Evolutionary conservation across 1,140 invertebrate genomes (phyloP), one percentile per base, ranked within the genome.

Genomic region (Harpegnathos saltator): DNA sequence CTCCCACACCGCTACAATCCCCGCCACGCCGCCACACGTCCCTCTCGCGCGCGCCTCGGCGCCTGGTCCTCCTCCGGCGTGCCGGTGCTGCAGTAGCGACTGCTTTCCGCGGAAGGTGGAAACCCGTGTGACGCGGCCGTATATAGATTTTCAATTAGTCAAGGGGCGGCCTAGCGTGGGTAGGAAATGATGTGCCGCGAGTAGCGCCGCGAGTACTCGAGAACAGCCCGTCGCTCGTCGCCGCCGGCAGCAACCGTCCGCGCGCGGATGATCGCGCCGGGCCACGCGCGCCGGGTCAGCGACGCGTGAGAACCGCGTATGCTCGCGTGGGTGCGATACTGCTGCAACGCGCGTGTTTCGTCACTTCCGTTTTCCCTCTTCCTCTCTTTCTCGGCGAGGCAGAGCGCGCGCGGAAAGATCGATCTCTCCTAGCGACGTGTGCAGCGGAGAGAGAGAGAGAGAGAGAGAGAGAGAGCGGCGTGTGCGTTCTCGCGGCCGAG

Each of bases 101-200:
- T 77, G 33, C 74, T 83, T 80, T 62, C 65, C 71, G 71, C 58
- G 78, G 69, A 85, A 82, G 83, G 83, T 85, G 78, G 78, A 85
- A 85, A 82, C 78, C 69, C 52, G 78, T 82, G 78, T 74, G 74
- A 85, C 61, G 54, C 78, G 61, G 19, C 68, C 65, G 29, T 71
- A 83, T 89, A 89, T 89, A 89, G 88, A 89, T 89, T 89, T 89
- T 89, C 88, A 86, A 89, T 89, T 89, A 89, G 84, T 88, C 80
- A 84, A 68, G 56, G 61, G 77, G 72, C 78, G 72, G 65, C 59
- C n/a, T n/a, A 72, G 83, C 71, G 58, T 62, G 73, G 75, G 71
- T 62, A 82, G 75, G 71, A 68, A 85, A 85, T 85, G 65, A 88
- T 88, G 86, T 88, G 82, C 71, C 77, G 63, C 33, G 75, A 69